Evolutionary conservation across 2,113 vertebrate genomes (phyloP), one percentile per base, ranked within the genome.

Genomic region (Rafetus swinhoei): DNA sequence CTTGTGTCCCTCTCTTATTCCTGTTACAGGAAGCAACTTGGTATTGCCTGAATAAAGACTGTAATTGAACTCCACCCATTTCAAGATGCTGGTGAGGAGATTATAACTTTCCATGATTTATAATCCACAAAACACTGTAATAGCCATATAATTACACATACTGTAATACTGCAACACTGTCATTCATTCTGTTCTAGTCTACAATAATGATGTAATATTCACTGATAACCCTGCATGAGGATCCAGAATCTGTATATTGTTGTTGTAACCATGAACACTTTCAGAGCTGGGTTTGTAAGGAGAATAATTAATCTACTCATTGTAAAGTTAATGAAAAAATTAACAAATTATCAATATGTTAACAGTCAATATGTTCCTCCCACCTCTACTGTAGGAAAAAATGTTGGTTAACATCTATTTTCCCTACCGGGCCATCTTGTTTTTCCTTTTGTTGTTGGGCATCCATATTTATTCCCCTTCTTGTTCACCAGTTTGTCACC

Each of bases 1-100:
- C 54, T 54, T 32, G 12, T 29, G 84, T 4, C 12, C 55, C 83
- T 35, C 65, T 90, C 57, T 84, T 84, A 35, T 24, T 55, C 25
- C 25, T 81, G n/a, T 69, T 10, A 24, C n/a, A 87, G 53, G 57
- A 92, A 86, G 57, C 14, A 27, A 60, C 11, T 27, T 60, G 60
- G 15, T 82, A 89, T 54, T 19, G 88, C 60, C 81, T 76, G n/a
- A 32, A 53, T 65, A 93, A 94, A n/a, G 91, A 15, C 25, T 90
- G 32, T 96, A 91, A 96, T 96, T 96, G 91, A 93, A 81, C 90
- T 91, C 90, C 92, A 90, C 87, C 90, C 60, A 56, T 88, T 86
- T 93, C 81, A 92, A 90, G 72, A 90, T 77, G 87, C 56, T 82
- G 92, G 45, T 82, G 85, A 87, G 85, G 88, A 84, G 81, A 45